Evolutionary conservation across 2,888 invertebrate genomes (phyloP).

Genomic region (Melipona bicolor): DNA sequence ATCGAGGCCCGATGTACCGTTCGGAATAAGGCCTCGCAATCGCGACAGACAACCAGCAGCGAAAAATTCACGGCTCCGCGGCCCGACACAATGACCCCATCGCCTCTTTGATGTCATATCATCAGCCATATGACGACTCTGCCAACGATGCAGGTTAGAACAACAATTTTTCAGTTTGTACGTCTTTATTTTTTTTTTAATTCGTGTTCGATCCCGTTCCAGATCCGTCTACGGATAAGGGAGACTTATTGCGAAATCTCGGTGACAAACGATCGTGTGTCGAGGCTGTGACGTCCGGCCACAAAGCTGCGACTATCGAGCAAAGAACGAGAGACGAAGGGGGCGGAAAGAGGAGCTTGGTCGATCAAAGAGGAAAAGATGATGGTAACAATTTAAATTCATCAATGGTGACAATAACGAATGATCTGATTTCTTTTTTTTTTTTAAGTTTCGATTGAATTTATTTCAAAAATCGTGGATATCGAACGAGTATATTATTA

Average conservation of each 20-base stretch:
- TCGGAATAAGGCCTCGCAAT: constrained; percentile 21
- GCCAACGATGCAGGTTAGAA: constrained; percentile 74
- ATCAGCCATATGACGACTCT: constrained; percentile 58
- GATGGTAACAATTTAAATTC: constrained; percentile 33
- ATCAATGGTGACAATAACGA: neutral
- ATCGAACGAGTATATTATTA: too few relatives aligned
- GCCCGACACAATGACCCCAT: constrained; percentile 53
- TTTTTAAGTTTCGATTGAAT: neutral
- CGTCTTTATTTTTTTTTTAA: too few relatives aligned
- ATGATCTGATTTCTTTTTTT: too few relatives aligned
- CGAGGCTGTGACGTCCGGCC: constrained; percentile 9
- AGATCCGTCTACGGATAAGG: constrained; percentile 37
- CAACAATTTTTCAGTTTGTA: neutral
- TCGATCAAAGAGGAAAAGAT: constrained; percentile 13
- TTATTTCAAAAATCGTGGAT: neutral
- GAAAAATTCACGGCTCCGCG: constrained; percentile 42
- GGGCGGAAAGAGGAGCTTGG: constrained; percentile 24
- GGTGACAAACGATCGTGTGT: constrained; percentile 2
- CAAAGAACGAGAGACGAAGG: neutral
- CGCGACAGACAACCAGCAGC: constrained; percentile 22
- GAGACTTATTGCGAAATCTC: constrained; percentile 15
- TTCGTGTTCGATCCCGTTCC: neutral
- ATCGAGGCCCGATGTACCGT: constrained; percentile 13
- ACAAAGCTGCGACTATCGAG: constrained; percentile 23
- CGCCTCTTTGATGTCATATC: constrained; percentile 77